A percentile compares a stretch with the other conserved stretches of the same genome.
Conservation (phyloP, 2,888 invertebrate species). For the Erynnis tages region DNA sequence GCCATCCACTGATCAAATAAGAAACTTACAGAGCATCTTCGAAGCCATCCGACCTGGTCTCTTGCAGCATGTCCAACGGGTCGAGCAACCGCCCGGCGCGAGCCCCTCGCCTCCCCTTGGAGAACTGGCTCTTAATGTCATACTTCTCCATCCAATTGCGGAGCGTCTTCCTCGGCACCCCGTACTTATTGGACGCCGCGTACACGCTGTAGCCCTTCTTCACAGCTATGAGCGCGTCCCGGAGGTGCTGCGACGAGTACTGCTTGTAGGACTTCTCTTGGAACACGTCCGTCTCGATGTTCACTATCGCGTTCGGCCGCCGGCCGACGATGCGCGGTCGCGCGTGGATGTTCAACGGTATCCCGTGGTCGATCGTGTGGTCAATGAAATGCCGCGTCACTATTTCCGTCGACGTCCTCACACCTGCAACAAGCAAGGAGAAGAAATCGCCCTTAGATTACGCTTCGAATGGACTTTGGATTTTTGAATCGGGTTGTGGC, state of each 20-base stretch:
- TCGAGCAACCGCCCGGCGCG: conserved; percentile 61
- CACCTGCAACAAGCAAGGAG: conserved; percentile 78
- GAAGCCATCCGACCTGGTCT: conserved; percentile 55
- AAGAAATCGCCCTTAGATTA: conserved; percentile 62
- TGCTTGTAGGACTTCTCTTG: conserved; percentile 78
- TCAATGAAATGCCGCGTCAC: conserved; percentile 76
- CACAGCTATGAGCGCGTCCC: conserved; percentile 75
- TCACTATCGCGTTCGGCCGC: conserved; percentile 69
- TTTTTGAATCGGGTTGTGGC: conserved; percentile 28
- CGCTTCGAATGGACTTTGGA: conserved; percentile 30
- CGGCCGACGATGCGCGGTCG: conserved; percentile 68
- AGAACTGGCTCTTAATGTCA: conserved; percentile 78
- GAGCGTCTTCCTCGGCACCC: conserved; percentile 78
- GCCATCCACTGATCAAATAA: too few species aligned
- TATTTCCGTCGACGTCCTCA: conserved; percentile 72
- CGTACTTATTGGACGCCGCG: conserved; percentile 79
- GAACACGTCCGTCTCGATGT: conserved; percentile 74
- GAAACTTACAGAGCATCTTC: conserved; percentile 43
- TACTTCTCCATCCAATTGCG: conserved; percentile 82
- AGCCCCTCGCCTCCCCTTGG: conserved; percentile 70
- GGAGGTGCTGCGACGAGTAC: conserved; percentile 73
- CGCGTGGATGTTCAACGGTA: conserved; percentile 70
- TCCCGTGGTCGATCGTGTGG: conserved; percentile 61
- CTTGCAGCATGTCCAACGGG: conserved; percentile 64
- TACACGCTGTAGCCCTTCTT: conserved; percentile 80